Conservation (phyloP, 2,888 invertebrate genomes). For the Celastrina argiolus region DNA sequence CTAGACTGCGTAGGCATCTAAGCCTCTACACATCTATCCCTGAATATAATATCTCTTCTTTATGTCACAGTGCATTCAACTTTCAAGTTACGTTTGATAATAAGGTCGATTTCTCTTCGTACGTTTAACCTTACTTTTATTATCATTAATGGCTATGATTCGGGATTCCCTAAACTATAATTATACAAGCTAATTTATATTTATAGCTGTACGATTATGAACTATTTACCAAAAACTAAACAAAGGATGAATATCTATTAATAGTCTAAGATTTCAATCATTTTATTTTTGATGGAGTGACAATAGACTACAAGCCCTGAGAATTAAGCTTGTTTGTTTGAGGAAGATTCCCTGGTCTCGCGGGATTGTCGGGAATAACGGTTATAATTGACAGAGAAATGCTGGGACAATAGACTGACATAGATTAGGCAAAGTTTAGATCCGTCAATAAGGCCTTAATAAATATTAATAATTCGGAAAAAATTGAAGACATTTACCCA, state of each 20-base stretch:
- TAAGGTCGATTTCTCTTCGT: too few relatives aligned
- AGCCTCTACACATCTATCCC: not conserved
- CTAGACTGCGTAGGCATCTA: not conserved
- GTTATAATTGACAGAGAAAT: slow-evolving; percentile 14
- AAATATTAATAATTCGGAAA: too few relatives aligned
- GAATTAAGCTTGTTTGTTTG: slow-evolving; percentile 11
- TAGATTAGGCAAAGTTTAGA: not conserved
- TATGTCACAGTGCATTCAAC: not conserved
- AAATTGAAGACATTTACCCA: too few relatives aligned
- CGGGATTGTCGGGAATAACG: not conserved
- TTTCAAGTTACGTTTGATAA: too few relatives aligned
- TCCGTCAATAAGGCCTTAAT: not conserved
- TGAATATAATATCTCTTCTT: not conserved
- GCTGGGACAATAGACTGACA: not conserved
- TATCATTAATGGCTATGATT: too few relatives aligned
- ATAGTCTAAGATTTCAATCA: not conserved
- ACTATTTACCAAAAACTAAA: not conserved
- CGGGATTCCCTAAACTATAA: too few relatives aligned
- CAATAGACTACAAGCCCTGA: slow-evolving; percentile 1
- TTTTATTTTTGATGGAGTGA: slow-evolving; percentile 5
- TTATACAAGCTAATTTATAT: too few relatives aligned
- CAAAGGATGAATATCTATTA: not conserved
- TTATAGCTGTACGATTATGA: too few relatives aligned
- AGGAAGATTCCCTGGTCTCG: not conserved
- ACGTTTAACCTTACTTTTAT: too few relatives aligned